Evolutionary conservation across 1,140 invertebrate genomes (phyloP), one percentile per base, ranked within the genome.

Genomic region (Cepaea nemoralis): DNA sequence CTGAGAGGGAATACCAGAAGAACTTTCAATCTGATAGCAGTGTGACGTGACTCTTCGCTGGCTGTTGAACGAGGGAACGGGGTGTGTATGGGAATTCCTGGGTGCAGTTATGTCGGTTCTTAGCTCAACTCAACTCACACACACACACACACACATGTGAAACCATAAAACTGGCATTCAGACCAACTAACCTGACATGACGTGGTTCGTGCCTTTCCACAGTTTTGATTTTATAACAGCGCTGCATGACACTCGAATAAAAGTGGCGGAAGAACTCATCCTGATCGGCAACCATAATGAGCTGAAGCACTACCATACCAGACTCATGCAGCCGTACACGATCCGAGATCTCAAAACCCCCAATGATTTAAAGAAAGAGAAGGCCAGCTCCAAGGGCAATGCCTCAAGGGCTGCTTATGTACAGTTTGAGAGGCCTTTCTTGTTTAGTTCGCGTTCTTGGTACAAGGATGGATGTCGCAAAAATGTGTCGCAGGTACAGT

Each of bases 381-480:
- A 35, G 66, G 77, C 24, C 24, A 35, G 66, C n/a, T 63, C 27
- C 12, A 37, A 39, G 19, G 77, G 45, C 55, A 83, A 69, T 84
- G 83, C 6, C 0, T 33, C 71, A 24, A 74, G 50, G 31, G 22
- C 37, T 3, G 85, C 85, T 35, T 80, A 80, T 14, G 80, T 88
- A 31, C 89, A 89, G 86, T 87, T 90, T 50, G 83, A 87, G 50
- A 70, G 79, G 1, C 88, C 88, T 31, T 90, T 90, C 81, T 78
- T 81, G n/a, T 90, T 87, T 82, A 90, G 89, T 73, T 85, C 88
- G 6, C 78, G 81, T 0, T 84, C 84, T 3, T 90, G 87, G 85
- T 74, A 79, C 74, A 82, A 78, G 22, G 85, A 82, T 71, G 84
- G 84, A 0, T 90, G 89, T 67, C 27, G 75, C 19, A 90, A 90